Evolutionary conservation across 2,888 invertebrate genomes (phyloP).

Genomic region (Lepeophtheirus nordmannii): DNA sequence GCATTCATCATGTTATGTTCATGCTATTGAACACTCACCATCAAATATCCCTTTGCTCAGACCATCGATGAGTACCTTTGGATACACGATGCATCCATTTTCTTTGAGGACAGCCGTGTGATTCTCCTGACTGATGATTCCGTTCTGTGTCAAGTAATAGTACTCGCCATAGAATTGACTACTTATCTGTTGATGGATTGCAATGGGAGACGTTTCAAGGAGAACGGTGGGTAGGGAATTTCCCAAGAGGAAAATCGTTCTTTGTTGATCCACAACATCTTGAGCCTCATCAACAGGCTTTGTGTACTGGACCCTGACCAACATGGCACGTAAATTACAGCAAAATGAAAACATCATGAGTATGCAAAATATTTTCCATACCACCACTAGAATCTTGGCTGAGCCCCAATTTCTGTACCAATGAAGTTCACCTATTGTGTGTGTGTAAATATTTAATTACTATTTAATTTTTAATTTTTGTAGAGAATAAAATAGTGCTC

Average conservation of each 20-base stretch:
- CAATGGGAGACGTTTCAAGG: constrained; percentile 1
- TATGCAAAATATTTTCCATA: background rate
- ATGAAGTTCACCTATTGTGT: background rate
- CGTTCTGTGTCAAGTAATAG: background rate
- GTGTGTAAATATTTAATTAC: too few species aligned
- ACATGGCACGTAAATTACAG: background rate
- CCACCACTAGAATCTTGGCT: background rate
- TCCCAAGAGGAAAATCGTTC: background rate
- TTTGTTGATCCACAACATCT: background rate
- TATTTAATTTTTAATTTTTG: too few species aligned
- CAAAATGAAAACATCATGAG: background rate
- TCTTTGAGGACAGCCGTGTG: background rate
- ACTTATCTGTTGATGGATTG: background rate
- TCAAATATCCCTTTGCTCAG: background rate
- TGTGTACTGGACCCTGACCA: background rate
- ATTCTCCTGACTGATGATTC: background rate
- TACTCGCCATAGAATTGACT: constrained; percentile 4
- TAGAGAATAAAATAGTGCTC: too few species aligned
- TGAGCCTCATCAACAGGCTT: background rate
- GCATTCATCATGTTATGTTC: background rate
- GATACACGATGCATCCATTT: constrained; percentile 5
- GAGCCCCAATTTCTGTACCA: background rate
- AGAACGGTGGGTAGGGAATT: background rate
- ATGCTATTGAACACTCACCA: background rate
- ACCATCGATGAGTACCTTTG: background rate